These are phyloP conservation scores for Zaprionus camerounensis DNA, from an alignment of 1,140 invertebrate genomes.

Conservation along the genomic window DNA sequence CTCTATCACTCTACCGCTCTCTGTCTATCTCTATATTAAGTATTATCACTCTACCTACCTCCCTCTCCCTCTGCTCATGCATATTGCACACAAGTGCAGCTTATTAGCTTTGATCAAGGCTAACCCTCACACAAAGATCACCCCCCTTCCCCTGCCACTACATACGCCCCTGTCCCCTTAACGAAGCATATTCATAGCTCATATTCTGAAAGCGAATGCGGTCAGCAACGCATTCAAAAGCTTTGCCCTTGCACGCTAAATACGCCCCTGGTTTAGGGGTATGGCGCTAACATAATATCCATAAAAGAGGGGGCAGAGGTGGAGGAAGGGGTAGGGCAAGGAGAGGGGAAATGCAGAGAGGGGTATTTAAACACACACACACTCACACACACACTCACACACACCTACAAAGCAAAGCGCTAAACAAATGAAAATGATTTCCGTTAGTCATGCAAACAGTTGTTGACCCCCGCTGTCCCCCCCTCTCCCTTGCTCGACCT, in stretches of 20 bases:
- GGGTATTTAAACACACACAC: slow-evolving; percentile 16
- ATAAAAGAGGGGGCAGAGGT: background rate
- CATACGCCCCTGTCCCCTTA: slow-evolving; percentile 10
- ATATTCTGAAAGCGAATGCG: slow-evolving; percentile 47
- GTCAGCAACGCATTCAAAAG: slow-evolving; percentile 63
- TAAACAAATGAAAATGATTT: slow-evolving; percentile 75
- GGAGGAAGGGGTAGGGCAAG: background rate
- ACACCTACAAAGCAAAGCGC: slow-evolving; percentile 53
- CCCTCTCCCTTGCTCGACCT: background rate
- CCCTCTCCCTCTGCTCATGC: too few relatives aligned
- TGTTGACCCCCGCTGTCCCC: slow-evolving; percentile 20
- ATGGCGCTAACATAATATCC: slow-evolving; percentile 17
- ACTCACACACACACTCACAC: background rate
- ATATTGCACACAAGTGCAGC: too few relatives aligned
- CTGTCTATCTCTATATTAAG: too few relatives aligned
- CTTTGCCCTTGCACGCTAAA: slow-evolving; percentile 63
- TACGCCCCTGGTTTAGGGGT: slow-evolving; percentile 55
- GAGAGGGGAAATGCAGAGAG: background rate
- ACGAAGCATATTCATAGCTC: slow-evolving; percentile 35
- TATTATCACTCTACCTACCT: too few relatives aligned
- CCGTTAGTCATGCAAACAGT: slow-evolving; percentile 71
- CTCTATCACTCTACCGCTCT: too few relatives aligned
- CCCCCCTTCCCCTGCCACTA: too few relatives aligned
- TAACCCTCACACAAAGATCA: background rate
- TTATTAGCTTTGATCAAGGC: too few relatives aligned